Percentiles rank a stretch among this genome's conserved stretches.
Conservation (phyloP, 2,888 invertebrate species). For the Mythimna ferrago region DNA sequence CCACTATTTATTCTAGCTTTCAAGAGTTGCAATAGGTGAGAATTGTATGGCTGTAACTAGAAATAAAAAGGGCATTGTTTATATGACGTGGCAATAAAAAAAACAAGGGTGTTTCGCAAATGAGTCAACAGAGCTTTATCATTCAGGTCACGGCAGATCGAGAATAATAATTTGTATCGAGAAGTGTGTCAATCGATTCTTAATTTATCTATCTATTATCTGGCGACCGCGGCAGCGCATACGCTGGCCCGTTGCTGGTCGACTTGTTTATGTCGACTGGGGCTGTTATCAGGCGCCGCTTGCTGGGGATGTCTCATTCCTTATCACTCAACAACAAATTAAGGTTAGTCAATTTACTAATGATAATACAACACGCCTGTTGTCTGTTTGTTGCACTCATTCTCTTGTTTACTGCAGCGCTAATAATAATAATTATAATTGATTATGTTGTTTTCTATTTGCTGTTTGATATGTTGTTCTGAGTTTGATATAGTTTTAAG, state of each 20-base stretch:
- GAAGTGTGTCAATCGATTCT: slow-evolving; percentile 70
- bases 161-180: slow-evolving; percentile 63
- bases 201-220: slow-evolving; percentile 60
- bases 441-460: slow-evolving; percentile 23
- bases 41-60: no score
- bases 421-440: slow-evolving; percentile 11
- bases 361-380: slow-evolving; percentile 65
- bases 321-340: slow-evolving; percentile 79
- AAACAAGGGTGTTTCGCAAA: slow-evolving; percentile 68
- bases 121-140: slow-evolving; percentile 63
- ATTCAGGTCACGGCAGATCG: slow-evolving; percentile 67
- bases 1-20: not conserved
- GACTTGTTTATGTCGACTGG: slow-evolving; percentile 62
- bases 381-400: slow-evolving; percentile 44
- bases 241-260: slow-evolving; percentile 45
- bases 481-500: not conserved
- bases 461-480: not conserved
- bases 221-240: slow-evolving; percentile 45
- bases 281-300: slow-evolving; percentile 69
- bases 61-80: not conserved
- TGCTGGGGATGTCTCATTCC: slow-evolving; percentile 70
- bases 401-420: slow-evolving; percentile 17
- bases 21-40: not conserved
- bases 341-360: slow-evolving; percentile 77
- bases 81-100: not conserved